Evolutionary conservation across 2,797 vertebrate species (phyloP), one percentile per base, ranked within the genome.

Genomic region (Amniataba percoides): DNA sequence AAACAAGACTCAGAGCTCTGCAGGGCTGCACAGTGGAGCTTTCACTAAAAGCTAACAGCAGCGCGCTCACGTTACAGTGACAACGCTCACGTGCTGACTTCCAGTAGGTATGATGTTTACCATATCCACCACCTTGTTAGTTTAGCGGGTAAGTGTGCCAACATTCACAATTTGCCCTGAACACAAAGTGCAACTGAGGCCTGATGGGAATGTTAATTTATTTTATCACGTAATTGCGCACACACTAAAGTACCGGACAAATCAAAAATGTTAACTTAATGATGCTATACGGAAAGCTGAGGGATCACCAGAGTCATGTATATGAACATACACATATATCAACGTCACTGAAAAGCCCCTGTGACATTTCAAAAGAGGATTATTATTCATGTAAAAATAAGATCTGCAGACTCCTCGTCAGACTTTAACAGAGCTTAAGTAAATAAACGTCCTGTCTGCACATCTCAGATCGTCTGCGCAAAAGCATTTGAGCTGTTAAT

Each of bases 401-500:
- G 5, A 45, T 46, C 8, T 6, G 12, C 12, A 6, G 25, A n/a
- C 18, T 53, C 27, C 7, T 69, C 7, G 21, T 52, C 19, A 25
- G 25, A 71, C 5, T 63, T 64, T 25, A 23, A 69, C 3, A 48
- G 34, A 40, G 46, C 9, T 52, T 71, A 13, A 14, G 19, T 39
- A 23, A 39, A 43, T 48, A 60, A 57, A 78, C n/a, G 0, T 14
- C 18, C 6, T n/a, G 36, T 1, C 21, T 51, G 27, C 40, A 16
- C 4, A 27, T 34, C 42, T 63, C 14, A 13, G 21, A 16, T 12
- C 42, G 53, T 51, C 73, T 78, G 36, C 21, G n/a, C 43, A 62
- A 74, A 81, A 71, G 59, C 66, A 61, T 51, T 60, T 58, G 48
- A 74, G 61, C 19, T 62, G 39, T 34, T 55, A 58, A 72, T 71